Evolutionary conservation across 2,113 vertebrate genomes (phyloP), one percentile per base, ranked within the genome.

Genomic region (Chinchilla lanigera): DNA sequence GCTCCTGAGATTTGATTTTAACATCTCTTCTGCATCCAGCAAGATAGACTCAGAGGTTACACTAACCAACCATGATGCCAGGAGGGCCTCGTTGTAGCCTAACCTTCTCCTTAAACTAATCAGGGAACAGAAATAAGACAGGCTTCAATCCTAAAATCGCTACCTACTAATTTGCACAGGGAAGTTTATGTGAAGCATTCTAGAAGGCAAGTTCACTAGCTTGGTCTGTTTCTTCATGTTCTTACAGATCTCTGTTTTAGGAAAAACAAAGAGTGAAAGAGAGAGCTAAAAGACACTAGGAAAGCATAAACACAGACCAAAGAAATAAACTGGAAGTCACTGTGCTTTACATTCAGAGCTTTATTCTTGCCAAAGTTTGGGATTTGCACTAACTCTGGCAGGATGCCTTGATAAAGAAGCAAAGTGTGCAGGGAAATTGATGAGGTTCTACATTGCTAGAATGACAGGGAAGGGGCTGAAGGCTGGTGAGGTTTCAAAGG

Each of bases 291-390:
- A 47, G 50, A 14, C 0, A 69, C 67, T 87, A 38, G 12, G n/a
- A 80, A 89, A 83, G 19, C 26, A 9, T 44, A n/a, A 63, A 80
- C 24, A 35, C 26, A 14, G 35, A 65, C 5, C 61, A 77, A 95
- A 97, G 56, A 87, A 87, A 41, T 7, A 96, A 54, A 83, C 56
- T 35, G 20, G 26, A 67, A 47, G 52, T 65, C 88, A 38, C 9
- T 9, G 16, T 75, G 41, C 61, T 30, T 81, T 94, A 61, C 52
- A 54, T 90, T 92, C 47, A 90, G 50, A 94, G 35, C 22, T 98
- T 98, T 98, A 98, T 98, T 98, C 96, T 93, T 98, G 92, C 97
- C 96, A 95, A 71, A 97, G 97, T 94, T 58, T 94, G 47, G 58
- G 73, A 38, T 8, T 10, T 54, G 69, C 0, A 0, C 81, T 73